Conservation (phyloP, 2,888 invertebrate species). For the Stenolophus ochropezus region DNA sequence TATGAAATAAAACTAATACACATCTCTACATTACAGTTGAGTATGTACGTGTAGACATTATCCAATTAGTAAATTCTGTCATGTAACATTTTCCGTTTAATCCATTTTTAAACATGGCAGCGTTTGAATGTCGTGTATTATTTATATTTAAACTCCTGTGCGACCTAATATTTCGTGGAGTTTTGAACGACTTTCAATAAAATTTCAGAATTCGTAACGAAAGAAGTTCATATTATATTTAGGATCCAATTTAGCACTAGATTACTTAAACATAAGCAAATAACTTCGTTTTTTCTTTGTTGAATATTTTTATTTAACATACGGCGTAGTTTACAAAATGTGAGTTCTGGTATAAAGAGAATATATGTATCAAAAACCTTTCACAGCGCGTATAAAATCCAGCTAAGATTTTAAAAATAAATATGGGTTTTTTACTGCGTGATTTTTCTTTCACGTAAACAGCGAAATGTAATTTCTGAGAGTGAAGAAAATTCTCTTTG, state of each 20-base stretch:
- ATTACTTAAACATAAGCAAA: background rate
- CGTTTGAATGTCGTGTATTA: background rate
- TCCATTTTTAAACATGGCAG: background rate
- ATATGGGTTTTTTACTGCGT: conserved; percentile 7
- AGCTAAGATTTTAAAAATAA: conserved; percentile 41
- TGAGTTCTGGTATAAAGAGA: background rate
- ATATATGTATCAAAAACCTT: conserved; percentile 20
- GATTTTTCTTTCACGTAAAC: conserved; percentile 27
- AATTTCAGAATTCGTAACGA: background rate
- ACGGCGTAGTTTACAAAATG: background rate
- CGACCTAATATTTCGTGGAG: background rate
- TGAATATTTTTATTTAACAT: conserved; percentile 3
- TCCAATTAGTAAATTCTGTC: background rate
- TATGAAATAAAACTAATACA: too few species aligned
- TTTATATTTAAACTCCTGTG: background rate
- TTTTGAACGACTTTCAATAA: background rate
- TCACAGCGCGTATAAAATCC: background rate
- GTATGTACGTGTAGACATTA: too few species aligned
- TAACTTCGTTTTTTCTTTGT: conserved; percentile 8
- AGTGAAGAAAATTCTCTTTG: conserved; percentile 41
- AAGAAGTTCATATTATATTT: background rate
- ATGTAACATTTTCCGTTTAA: background rate
- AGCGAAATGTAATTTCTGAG: conserved; percentile 31
- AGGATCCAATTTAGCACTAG: conserved; percentile 7
- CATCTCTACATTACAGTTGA: too few species aligned